Evolutionary conservation across 2,797 vertebrate species (phyloP).

Genomic region (Bradypus variegatus): DNA sequence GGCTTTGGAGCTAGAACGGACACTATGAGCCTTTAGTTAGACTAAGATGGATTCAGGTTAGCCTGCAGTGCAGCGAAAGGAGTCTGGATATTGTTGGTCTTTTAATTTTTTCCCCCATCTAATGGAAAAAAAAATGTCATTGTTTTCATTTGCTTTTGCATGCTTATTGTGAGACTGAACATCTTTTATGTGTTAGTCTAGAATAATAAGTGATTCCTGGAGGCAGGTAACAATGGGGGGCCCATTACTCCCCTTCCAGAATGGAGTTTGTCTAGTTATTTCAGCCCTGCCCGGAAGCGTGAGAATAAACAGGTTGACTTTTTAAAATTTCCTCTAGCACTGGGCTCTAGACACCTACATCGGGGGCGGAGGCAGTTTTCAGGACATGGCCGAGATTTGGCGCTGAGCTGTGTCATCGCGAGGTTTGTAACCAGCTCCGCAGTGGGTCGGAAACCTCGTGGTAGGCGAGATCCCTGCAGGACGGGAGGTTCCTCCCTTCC

Average conservation of each 20-base stretch:
- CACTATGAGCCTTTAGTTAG: constrained; percentile 42
- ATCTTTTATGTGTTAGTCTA: constrained; percentile 48
- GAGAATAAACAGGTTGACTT: constrained; percentile 67
- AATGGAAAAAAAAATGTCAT: constrained; percentile 58
- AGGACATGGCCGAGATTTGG: constrained; percentile 69
- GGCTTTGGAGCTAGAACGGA: constrained; percentile 47
- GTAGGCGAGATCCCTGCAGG: constrained; percentile 66
- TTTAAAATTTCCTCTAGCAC: constrained; percentile 56
- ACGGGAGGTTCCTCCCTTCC: constrained; percentile 62
- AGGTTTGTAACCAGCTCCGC: constrained; percentile 64
- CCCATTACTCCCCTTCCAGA: constrained; percentile 28
- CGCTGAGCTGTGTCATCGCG: constrained; percentile 69
- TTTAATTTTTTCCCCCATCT: background rate
- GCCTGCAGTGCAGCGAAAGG: constrained; percentile 59
- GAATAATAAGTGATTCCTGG: constrained; percentile 38
- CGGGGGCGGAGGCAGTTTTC: constrained; percentile 66
- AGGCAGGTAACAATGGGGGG: constrained; percentile 57
- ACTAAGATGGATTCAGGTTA: constrained; percentile 61
- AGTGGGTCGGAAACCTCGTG: constrained; percentile 68
- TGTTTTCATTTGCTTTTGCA: constrained; percentile 61
- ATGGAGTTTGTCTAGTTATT: constrained; percentile 55
- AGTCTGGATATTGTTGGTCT: constrained; percentile 37
- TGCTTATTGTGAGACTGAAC: constrained; percentile 52
- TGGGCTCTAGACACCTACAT: constrained; percentile 62
- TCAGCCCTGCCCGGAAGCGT: constrained; percentile 48